phyloP scores from a whole-genome alignment of 1,140 invertebrate genomes.

The Varroa destructor region DNA sequence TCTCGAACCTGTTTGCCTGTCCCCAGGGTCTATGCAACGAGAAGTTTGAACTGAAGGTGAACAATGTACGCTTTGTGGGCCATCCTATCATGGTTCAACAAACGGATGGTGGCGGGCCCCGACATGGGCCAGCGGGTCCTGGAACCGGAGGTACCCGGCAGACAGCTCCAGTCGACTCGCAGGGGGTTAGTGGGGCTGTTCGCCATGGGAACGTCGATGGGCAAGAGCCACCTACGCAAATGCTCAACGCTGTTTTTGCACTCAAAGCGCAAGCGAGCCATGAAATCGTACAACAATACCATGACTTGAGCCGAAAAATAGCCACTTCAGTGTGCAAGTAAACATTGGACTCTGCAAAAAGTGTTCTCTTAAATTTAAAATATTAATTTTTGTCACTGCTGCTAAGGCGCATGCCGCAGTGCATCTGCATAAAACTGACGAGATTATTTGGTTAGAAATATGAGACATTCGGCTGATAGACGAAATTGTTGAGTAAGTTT shows the following conservation, averaged over 20 bases:
- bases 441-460: no score
- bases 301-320: slow-evolving; percentile 76
- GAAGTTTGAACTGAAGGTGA: slow-evolving; percentile 86
- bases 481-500: no score
- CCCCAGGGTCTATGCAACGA: slow-evolving; percentile 71
- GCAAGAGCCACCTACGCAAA: slow-evolving; percentile 47
- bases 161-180: not conserved
- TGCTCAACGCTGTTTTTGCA: slow-evolving; percentile 85
- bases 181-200: slow-evolving; percentile 31
- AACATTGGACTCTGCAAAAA: not conserved
- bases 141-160: not conserved
- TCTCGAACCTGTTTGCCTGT: slow-evolving; percentile 79
- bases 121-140: not conserved
- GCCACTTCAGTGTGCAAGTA: slow-evolving; percentile 52
- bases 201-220: slow-evolving; percentile 45
- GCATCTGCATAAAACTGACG: not conserved
- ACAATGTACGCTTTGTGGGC: slow-evolving; percentile 84
- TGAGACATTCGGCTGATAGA: no score
- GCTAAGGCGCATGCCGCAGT: no score
- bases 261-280: slow-evolving; percentile 72
- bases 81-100: slow-evolving; percentile 62
- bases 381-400: not conserved
- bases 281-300: slow-evolving; percentile 85
- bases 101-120: not conserved
- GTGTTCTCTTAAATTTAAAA: not conserved